A percentile compares a stretch with the other conserved stretches of the same genome.
These are phyloP conservation scores for Eupeodes latifasciatus DNA, from an alignment of 2,888 invertebrate species.

Conservation along the genomic window DNA sequence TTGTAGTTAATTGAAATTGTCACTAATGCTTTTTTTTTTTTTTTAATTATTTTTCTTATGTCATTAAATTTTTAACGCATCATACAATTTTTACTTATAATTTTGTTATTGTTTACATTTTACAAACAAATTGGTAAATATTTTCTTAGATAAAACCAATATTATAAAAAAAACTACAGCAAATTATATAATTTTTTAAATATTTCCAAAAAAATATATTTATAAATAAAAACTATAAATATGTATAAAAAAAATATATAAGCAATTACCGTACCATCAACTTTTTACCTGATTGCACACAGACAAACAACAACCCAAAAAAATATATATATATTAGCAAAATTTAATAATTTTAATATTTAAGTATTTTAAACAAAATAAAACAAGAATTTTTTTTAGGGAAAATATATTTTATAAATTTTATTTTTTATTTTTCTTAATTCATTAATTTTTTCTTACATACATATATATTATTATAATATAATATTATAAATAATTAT, in stretches of 20 bases:
- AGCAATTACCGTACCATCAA: slow-evolving; percentile 73
- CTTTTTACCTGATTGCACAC: slow-evolving; percentile 79
- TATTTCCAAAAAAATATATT: slow-evolving; percentile 49
- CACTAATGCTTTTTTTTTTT: slow-evolving; percentile 56
- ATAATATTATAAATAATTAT: background rate
- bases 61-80: slow-evolving; percentile 12
- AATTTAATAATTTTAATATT: slow-evolving; percentile 74
- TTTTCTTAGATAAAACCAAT: slow-evolving; percentile 55
- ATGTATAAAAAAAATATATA: slow-evolving; percentile 52
- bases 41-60: background rate
- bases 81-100: slow-evolving; percentile 50
- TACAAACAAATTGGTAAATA: slow-evolving; percentile 30
- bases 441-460: background rate
- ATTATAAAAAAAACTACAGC: slow-evolving; percentile 17
- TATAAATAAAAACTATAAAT: slow-evolving; percentile 55
- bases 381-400: slow-evolving; percentile 56
- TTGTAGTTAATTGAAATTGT: slow-evolving; percentile 19
- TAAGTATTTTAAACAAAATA: slow-evolving; percentile 41
- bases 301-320: slow-evolving; percentile 79
- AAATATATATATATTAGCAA: slow-evolving; percentile 74
- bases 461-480: too few relatives aligned
- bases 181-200: slow-evolving; percentile 49
- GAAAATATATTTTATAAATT: slow-evolving; percentile 54
- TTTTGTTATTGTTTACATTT: slow-evolving; percentile 21
- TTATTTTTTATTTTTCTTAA: slow-evolving; percentile 9